Base-by-base conservation (phyloP, 2,888 invertebrate species). In the Coronaproctus castanopsis region DNA sequence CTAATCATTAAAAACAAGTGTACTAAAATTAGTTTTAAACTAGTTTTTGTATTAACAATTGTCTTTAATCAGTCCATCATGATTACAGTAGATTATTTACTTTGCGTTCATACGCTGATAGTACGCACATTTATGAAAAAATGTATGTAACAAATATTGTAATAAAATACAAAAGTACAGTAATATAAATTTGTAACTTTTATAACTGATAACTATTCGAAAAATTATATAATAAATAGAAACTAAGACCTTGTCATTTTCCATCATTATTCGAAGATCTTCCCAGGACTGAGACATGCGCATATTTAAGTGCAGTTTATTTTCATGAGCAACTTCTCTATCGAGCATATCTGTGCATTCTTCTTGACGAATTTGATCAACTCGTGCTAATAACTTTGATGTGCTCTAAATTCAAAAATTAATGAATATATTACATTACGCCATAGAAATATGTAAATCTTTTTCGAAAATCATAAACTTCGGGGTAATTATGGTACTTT, bases 261-360 rank as follows among this genome's bases (percentile, higher is more conserved):
- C 79, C 21, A 73, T 78, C 68, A 85, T 82, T 65, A 87, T 72
- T 5, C 85, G 84, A 48, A 93, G 78, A 73, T 92, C 92, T 72
- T 93, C 93, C 80, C 88, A 92, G 3, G 91, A 91, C 71, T 90
- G 90, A 2, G 92, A 92, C 74, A 95, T 91, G 74, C 89, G 89
- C 80, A 92, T 87, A 63, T 90, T 85, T 66, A 84, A 83, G 71
- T 91, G 89, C 57, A 91, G 80, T 72, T 91, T 90, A 57, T 88
- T 79, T 75, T 95, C 95, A 72, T 91, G 92, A 21, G 88, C 89
- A 61, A 87, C 83, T 74, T 95, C 93, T 60, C 92, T 78, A 60
- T 80, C 81, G 68, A 85, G 85, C 20, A 85, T 78, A 70, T 89
- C 90, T 3, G 87, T 83, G 69, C 87, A 87, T 72, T 95, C 93